phyloP scores from a whole-genome alignment of 2,888 invertebrate genomes.

The Yponomeuta sedellus region DNA sequence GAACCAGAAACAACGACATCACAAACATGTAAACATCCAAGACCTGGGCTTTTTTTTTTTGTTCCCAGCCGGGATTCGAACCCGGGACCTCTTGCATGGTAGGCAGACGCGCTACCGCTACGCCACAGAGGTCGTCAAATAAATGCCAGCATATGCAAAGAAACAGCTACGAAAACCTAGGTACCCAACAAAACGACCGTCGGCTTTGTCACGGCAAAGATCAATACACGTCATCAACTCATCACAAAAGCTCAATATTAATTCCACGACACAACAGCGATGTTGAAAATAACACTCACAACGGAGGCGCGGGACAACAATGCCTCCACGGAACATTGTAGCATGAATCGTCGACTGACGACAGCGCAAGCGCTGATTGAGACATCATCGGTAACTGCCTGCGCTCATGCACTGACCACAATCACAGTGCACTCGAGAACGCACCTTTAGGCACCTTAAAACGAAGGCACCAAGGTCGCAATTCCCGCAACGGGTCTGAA shows the following conservation, averaged over 20 bases:
- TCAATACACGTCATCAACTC: not conserved
- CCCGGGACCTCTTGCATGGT: too few species aligned
- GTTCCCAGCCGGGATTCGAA: too few species aligned
- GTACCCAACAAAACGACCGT: too few species aligned
- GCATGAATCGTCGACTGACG: constrained; percentile 63
- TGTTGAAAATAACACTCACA: not conserved
- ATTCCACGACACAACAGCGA: not conserved
- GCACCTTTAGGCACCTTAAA: not conserved
- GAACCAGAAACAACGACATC: too few species aligned
- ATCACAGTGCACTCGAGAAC: constrained; percentile 18
- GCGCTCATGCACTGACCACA: constrained; percentile 29
- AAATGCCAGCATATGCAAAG: too few species aligned
- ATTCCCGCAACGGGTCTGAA: constrained; percentile 16
- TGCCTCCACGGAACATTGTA: constrained; percentile 49
- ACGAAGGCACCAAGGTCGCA: constrained; percentile 21
- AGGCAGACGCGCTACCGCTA: too few species aligned
- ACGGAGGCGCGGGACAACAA: not conserved
- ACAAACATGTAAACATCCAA: too few species aligned
- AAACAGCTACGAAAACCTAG: too few species aligned
- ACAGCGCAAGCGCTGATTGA: constrained; percentile 47
- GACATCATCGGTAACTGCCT: constrained; percentile 64
- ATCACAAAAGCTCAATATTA: not conserved
- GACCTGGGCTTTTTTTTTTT: too few species aligned
- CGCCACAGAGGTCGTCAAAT: too few species aligned
- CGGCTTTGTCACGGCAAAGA: too few species aligned